A percentile compares a stretch with the other conserved stretches of the same genome.
Evolutionary conservation across 2,888 invertebrate species (phyloP).

Genomic region (Phlogophora meticulosa): DNA sequence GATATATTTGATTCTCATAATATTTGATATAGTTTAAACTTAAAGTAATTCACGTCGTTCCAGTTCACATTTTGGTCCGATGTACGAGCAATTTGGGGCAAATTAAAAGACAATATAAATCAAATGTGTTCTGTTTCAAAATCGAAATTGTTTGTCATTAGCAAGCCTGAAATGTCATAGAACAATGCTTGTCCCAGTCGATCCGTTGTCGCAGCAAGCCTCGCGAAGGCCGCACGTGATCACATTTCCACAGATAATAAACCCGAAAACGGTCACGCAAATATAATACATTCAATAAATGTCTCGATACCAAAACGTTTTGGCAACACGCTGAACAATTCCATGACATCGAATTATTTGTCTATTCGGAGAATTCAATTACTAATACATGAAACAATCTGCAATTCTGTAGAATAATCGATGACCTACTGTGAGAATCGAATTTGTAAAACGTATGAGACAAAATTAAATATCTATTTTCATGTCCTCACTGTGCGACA

Average conservation of each 20-base stretch:
- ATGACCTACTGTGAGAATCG: slow-evolving; percentile 45
- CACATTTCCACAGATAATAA: slow-evolving; percentile 85
- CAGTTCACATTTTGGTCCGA: slow-evolving; percentile 65
- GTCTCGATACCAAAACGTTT: slow-evolving; percentile 79
- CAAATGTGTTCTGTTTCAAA: slow-evolving; percentile 87
- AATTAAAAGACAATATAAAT: slow-evolving; percentile 86
- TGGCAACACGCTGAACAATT: slow-evolving; percentile 71
- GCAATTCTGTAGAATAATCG: slow-evolving; percentile 49
- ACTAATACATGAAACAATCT: slow-evolving; percentile 54
- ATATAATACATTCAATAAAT: slow-evolving; percentile 81
- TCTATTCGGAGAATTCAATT: slow-evolving; percentile 57
- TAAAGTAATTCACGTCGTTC: slow-evolving; percentile 53
- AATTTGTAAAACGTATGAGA: slow-evolving; percentile 12
- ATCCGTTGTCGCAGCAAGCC: slow-evolving; percentile 78
- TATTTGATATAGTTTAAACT: slow-evolving; percentile 54
- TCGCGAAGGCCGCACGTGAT: slow-evolving; percentile 88
- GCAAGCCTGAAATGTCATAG: slow-evolving; percentile 90
- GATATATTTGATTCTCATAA: slow-evolving; percentile 57
- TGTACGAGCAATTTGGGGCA: slow-evolving; percentile 75
- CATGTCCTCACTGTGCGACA: slow-evolving; percentile 11
- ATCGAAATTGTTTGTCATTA: slow-evolving; percentile 90
- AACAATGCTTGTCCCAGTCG: slow-evolving; percentile 85
- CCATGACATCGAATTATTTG: slow-evolving; percentile 60
- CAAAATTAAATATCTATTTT: slow-evolving; percentile 28
- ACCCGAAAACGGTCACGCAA: slow-evolving; percentile 83